These are phyloP conservation scores for Apeira syringaria DNA, from an alignment of 2,888 invertebrate genomes.

Conservation along the genomic window DNA sequence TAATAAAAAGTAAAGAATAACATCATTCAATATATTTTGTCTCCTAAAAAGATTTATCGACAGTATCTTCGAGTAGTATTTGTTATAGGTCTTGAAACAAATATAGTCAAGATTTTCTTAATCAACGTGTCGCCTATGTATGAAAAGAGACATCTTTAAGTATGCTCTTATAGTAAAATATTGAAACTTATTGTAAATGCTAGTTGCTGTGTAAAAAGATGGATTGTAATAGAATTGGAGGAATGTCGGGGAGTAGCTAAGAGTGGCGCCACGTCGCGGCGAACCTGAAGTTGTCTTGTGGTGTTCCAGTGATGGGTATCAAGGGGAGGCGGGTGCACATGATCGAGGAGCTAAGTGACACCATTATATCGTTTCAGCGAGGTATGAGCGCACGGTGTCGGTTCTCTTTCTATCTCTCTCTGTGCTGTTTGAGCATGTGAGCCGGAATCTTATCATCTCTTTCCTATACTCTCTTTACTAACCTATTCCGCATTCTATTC, in stretches of 20 bases:
- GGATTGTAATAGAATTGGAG: neutral
- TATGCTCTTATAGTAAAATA: too few species aligned
- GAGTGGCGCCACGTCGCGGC: slow-evolving; percentile 29
- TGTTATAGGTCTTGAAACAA: too few species aligned
- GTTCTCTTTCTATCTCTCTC: too few species aligned
- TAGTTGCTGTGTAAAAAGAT: slow-evolving; percentile 6
- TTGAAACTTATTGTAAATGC: too few species aligned
- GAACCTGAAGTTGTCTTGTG: slow-evolving; percentile 67
- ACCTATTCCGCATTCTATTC: slow-evolving; percentile 24
- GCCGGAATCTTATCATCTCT: slow-evolving; percentile 51
- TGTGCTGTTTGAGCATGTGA: slow-evolving; percentile 68
- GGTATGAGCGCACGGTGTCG: slow-evolving; percentile 87
- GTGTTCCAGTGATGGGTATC: slow-evolving; percentile 97
- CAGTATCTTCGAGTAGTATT: too few species aligned
- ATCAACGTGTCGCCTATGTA: too few species aligned
- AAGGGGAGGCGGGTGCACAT: slow-evolving; percentile 98
- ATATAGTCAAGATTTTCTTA: too few species aligned
- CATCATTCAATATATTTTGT: too few species aligned
- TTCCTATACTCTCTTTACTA: slow-evolving; percentile 21
- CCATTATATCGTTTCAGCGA: slow-evolving; percentile 99
- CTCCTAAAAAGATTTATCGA: too few species aligned
- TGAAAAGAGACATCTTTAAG: too few species aligned
- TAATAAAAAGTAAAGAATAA: too few species aligned
- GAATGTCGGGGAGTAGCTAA: slow-evolving; percentile 13
- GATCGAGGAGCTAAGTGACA: slow-evolving; percentile 99